These are phyloP conservation scores for Cancer borealis DNA, from an alignment of 2,888 invertebrate genomes.

Conservation along the genomic window DNA sequence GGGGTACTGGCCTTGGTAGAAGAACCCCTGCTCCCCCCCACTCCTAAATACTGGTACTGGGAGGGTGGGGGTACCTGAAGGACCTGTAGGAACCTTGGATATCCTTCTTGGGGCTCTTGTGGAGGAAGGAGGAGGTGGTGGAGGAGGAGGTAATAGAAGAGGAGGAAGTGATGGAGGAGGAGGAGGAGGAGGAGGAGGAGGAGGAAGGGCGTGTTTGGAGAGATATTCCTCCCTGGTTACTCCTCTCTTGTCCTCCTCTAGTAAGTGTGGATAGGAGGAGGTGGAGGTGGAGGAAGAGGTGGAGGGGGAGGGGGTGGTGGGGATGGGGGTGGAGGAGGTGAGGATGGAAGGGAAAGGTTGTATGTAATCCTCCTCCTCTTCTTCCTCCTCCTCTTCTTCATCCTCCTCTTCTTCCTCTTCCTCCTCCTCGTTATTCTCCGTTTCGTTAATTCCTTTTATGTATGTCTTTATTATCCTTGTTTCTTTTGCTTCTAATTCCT, in stretches of 20 bases:
- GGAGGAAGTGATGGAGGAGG: background rate
- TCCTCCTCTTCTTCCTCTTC: background rate
- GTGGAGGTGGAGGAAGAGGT: background rate
- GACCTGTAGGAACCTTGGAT: background rate
- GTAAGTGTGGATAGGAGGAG: background rate
- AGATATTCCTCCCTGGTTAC: conserved; percentile 29
- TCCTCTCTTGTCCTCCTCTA: conserved; percentile 7
- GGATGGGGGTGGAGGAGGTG: background rate
- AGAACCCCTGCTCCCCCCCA: background rate
- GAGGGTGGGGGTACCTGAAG: background rate
- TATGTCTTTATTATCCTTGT: conserved; percentile 14
- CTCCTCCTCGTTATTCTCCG: background rate
- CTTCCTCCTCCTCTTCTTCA: background rate
- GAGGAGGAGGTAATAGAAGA: background rate
- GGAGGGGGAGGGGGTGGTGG: background rate
- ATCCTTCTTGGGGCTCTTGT: background rate
- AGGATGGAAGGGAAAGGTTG: background rate
- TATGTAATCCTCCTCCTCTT: background rate
- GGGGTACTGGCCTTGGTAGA: conserved; percentile 49
- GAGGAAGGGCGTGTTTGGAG: background rate
- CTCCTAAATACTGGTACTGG: conserved; percentile 40
- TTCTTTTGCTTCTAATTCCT: background rate
- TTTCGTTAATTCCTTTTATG: background rate
- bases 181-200: conserved; percentile 16
- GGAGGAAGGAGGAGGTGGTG: background rate